phyloP scores from a whole-genome alignment of 1,140 invertebrate species.

The Thaumatotibia leucotreta region DNA sequence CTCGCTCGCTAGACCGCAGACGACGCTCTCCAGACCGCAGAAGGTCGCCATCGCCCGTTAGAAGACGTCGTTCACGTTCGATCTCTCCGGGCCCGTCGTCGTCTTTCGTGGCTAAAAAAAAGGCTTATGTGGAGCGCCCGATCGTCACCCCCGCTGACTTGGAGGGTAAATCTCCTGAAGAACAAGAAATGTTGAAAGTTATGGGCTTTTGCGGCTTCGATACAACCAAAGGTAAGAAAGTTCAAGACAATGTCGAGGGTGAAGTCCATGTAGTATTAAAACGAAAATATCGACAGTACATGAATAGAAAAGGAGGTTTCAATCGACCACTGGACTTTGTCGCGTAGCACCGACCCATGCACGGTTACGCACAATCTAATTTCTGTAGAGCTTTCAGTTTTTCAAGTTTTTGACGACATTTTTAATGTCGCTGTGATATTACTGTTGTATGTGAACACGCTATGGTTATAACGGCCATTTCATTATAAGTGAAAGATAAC shows the following conservation, averaged over 20 bases:
- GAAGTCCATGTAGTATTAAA: constrained; percentile 97
- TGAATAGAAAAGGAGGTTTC: constrained; percentile 99
- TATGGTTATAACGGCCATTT: no score
- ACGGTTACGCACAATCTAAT: constrained; percentile 1
- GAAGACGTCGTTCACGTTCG: constrained; percentile 46
- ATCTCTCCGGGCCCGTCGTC: constrained; percentile 49
- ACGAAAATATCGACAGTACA: constrained; percentile 98
- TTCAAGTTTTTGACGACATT: constrained; percentile 12
- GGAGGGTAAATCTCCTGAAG: constrained; percentile 90
- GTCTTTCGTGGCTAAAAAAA: constrained; percentile 58
- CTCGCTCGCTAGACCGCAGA: constrained; percentile 53
- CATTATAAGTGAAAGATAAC: no score
- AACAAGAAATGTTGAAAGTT: constrained; percentile 96
- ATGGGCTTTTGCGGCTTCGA: constrained; percentile 98
- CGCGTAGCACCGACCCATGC: constrained; percentile 76
- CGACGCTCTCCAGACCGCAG: constrained; percentile 51
- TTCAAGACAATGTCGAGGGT: constrained; percentile 94
- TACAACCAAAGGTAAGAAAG: constrained; percentile 96
- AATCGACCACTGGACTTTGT: constrained; percentile 98
- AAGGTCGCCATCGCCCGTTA: constrained; percentile 46
- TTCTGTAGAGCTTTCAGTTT: background rate
- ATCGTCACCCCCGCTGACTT: constrained; percentile 84
- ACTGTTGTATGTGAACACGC: background rate
- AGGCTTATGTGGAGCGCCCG: constrained; percentile 76
- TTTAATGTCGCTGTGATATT: constrained; percentile 11